A percentile compares a stretch with the other conserved stretches of the same genome.
phyloP scores from a whole-genome alignment of 2,113 vertebrate genomes.

The Muscicapa adusta region DNA sequence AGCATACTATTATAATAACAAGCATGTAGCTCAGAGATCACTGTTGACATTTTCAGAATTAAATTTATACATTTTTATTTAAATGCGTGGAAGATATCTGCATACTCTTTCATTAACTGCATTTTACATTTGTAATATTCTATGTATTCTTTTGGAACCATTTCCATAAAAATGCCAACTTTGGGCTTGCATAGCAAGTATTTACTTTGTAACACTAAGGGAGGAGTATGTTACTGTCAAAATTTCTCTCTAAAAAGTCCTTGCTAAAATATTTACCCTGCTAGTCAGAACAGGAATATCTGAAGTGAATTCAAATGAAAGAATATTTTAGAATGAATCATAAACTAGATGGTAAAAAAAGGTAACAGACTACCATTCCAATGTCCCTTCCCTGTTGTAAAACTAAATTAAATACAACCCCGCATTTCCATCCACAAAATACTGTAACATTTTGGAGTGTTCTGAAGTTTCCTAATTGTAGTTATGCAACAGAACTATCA shows the following conservation, averaged over 20 bases:
- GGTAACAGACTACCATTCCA: not conserved
- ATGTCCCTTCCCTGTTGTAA: not conserved
- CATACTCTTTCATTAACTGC: slow-evolving; percentile 40
- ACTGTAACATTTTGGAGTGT: not conserved
- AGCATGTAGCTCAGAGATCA: not conserved
- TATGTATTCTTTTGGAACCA: slow-evolving; percentile 12
- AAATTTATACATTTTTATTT: slow-evolving; percentile 57
- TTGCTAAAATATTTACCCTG: slow-evolving; percentile 43
- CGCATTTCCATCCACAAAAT: not conserved
- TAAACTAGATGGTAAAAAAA: slow-evolving; percentile 10
- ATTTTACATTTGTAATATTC: slow-evolving; percentile 50
- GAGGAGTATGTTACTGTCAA: slow-evolving; percentile 48
- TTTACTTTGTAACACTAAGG: slow-evolving; percentile 26
- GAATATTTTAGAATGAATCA: slow-evolving; percentile 41
- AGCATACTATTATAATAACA: slow-evolving; percentile 21
- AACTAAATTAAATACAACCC: not conserved
- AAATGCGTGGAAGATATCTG: slow-evolving; percentile 47
- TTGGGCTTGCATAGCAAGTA: slow-evolving; percentile 32
- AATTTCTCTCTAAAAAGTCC: slow-evolving; percentile 31
- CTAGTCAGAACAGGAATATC: slow-evolving; percentile 53
- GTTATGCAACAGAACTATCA: slow-evolving; percentile 40
- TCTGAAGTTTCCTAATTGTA: slow-evolving; percentile 18
- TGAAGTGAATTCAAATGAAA: slow-evolving; percentile 54
- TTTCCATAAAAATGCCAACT: not conserved
- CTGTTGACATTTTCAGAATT: slow-evolving; percentile 28